Percentiles rank a stretch among this genome's conserved stretches.
Evolutionary conservation across 2,888 invertebrate species (phyloP).

Genomic region (Nephrotoma flavescens): DNA sequence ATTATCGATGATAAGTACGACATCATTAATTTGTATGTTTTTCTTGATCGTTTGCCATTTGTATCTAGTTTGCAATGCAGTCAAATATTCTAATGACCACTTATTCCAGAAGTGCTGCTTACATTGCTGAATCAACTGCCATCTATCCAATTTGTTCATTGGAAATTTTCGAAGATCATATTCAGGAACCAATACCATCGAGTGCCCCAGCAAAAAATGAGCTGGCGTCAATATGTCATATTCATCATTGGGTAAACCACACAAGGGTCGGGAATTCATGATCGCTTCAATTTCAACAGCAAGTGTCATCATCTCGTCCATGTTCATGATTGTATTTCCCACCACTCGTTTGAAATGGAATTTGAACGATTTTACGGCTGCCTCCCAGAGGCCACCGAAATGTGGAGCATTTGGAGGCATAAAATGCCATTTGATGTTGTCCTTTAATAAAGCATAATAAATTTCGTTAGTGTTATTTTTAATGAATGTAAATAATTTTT

Average conservation of each 20-base stretch:
- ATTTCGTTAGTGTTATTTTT: too few species aligned
- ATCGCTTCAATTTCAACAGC: slow-evolving; percentile 20
- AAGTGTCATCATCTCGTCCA: slow-evolving; percentile 20
- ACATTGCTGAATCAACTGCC: slow-evolving; percentile 15
- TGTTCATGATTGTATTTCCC: slow-evolving; percentile 16
- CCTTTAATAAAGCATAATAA: too few species aligned
- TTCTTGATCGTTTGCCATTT: slow-evolving; percentile 13
- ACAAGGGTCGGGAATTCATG: slow-evolving; percentile 20
- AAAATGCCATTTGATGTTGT: too few species aligned
- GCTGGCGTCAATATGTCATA: slow-evolving; percentile 11
- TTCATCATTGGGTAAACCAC: slow-evolving; percentile 14
- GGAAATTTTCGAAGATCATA: slow-evolving; percentile 11
- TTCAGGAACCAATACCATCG: slow-evolving; percentile 12
- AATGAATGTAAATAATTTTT: too few species aligned
- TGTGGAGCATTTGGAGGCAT: too few species aligned
- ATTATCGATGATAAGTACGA: slow-evolving; percentile 17
- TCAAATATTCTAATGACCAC: slow-evolving; percentile 16
- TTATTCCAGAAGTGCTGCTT: slow-evolving; percentile 16
- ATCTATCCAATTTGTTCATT: slow-evolving; percentile 13
- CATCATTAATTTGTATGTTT: slow-evolving; percentile 8
- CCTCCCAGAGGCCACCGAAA: too few species aligned
- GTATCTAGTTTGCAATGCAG: slow-evolving; percentile 13
- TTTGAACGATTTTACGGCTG: too few species aligned
- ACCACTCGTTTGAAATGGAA: too few species aligned
- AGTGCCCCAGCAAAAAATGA: slow-evolving; percentile 2